Conservation (phyloP, 1,140 invertebrate genomes). For the Drosophila hydei region DNA sequence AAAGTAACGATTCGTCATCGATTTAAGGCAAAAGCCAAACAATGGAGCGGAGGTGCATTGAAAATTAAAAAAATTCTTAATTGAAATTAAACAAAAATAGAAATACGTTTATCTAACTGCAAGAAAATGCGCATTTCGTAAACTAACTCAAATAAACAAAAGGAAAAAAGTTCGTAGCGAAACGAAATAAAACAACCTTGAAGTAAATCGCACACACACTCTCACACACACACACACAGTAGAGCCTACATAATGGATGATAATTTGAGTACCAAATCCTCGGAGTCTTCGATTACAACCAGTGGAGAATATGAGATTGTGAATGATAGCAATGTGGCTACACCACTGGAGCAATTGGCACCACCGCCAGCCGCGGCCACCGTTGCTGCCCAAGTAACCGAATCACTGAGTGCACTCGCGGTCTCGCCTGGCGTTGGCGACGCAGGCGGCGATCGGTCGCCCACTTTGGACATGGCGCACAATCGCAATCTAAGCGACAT, state of each 20-base stretch:
- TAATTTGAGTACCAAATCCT: conserved; percentile 90
- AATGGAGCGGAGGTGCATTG: conserved; percentile 62
- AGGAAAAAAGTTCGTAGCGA: conserved; percentile 18
- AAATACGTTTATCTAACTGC: conserved; percentile 30
- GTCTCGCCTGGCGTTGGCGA: conserved; percentile 48
- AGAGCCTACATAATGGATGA: conserved; percentile 88
- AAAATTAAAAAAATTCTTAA: conserved; percentile 66
- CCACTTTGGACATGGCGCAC: conserved; percentile 90
- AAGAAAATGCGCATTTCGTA: conserved; percentile 60
- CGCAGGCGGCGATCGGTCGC: conserved; percentile 84
- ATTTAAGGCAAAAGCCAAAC: conserved; percentile 74
- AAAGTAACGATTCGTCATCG: conserved; percentile 75
- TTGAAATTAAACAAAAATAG: conserved; percentile 47
- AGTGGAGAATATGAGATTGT: conserved; percentile 94
- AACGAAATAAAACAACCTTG: conserved; percentile 51
- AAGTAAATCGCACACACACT: conserved; percentile 31
- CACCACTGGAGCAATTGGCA: conserved; percentile 61
- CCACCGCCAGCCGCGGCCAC: not conserved
- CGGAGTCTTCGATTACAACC: conserved; percentile 90
- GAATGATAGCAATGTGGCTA: conserved; percentile 82
- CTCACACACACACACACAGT: conserved; percentile 5
- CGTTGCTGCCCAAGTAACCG: conserved; percentile 21
- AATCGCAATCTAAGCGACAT: conserved; percentile 90
- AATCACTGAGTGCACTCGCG: conserved; percentile 54
- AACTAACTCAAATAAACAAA: conserved; percentile 27